Evolutionary conservation across 2,888 invertebrate species (phyloP), one percentile per base, ranked within the genome.

Genomic region (Hemithea aestivaria): DNA sequence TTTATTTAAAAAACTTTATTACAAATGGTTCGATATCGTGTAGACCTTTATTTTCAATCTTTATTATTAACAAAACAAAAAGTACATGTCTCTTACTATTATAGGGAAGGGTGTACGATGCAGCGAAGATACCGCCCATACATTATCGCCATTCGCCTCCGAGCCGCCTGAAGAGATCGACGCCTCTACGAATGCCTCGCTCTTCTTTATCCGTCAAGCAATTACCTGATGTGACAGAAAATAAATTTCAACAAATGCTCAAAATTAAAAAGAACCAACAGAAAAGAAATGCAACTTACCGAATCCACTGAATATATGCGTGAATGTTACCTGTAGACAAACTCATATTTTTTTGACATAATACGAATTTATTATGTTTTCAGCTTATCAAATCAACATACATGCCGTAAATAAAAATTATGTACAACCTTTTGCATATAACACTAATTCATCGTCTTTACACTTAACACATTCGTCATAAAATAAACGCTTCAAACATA

Each of bases 51-150:
- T 67, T 69, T 49, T 49, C 49, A 57, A 56, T 66, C 58, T 76
- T 76, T 41, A 36, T 76, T 77, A 70, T 74, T 79, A 69, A 82
- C 82, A 82, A 70, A 81, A 74, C 74, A 71, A 76, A 72, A 82
- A 84, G 75, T 83, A 84, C 87, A 83, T 68, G 72, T 57, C 49
- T 79, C 85, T 87, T 87, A 87, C 85, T 85, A 83, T 85, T 80
- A 82, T 53, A 63, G 54, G 66, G 81, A 49, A 52, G 51, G 63
- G 50, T 56, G 66, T 53, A 38, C 62, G 58, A 48, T 35, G 46
- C 41, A 51, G 45, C 54, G 48, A 48, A 11, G 38, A 45, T 29
- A 42, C 40, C 49, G 38, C 49, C 38, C 39, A 31, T 40, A 41
- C 35, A 40, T 27, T 24, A 5, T 24, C 23, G 30, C 21, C 24